These are phyloP conservation scores for Tupaia chinensis DNA, from an alignment of 2,113 vertebrate genomes.

Conservation along the genomic window DNA sequence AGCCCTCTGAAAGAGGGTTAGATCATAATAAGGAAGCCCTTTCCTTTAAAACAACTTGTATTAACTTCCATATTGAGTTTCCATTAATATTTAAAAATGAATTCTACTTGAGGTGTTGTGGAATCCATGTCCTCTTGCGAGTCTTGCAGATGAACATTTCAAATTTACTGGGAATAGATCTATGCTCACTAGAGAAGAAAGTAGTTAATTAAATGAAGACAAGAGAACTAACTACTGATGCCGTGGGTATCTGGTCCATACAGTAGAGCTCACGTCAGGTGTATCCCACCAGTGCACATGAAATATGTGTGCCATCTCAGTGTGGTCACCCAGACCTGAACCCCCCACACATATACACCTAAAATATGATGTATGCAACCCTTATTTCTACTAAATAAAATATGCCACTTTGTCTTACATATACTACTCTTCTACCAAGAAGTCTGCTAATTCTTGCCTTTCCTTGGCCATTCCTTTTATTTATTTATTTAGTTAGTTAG, in stretches of 20 bases:
- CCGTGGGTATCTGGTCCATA: accelerated
- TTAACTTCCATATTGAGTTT: neutral
- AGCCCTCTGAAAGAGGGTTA: neutral
- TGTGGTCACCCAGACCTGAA: accelerated
- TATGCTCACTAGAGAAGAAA: neutral
- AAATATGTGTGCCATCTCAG: accelerated
- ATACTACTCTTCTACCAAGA: accelerated
- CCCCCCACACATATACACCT: neutral
- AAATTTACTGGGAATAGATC: neutral
- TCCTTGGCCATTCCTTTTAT: no score
- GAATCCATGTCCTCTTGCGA: accelerated
- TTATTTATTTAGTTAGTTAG: no score
- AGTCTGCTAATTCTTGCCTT: neutral
- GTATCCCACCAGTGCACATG: accelerated
- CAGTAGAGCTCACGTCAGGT: accelerated
- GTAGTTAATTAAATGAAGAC: neutral
- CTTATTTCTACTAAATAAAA: accelerated
- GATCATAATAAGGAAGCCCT: accelerated
- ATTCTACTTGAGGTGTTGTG: accelerated
- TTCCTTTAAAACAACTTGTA: accelerated
- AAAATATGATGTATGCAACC: neutral
- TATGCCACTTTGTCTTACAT: neutral
- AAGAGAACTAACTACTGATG: neutral
- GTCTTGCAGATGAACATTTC: neutral
- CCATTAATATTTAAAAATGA: neutral